phyloP scores from a whole-genome alignment of 2,797 vertebrate species.

The Amphiprion clarkii region DNA sequence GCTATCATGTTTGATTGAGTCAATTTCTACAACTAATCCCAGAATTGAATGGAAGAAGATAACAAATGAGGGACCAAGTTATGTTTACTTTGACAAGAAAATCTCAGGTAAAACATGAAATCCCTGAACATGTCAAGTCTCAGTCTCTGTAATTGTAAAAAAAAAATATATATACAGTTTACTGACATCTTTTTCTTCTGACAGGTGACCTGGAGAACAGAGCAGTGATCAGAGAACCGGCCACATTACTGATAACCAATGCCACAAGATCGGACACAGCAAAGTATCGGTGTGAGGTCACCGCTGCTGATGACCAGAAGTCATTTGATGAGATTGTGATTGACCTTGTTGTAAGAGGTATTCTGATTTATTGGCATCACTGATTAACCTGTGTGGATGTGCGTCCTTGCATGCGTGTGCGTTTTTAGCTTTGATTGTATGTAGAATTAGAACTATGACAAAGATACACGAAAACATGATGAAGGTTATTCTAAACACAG shows the following conservation, averaged over 20 bases:
- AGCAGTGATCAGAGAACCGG: conserved; percentile 89
- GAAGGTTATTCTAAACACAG: background rate
- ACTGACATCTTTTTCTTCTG: conserved; percentile 1
- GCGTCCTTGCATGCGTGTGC: too few species aligned
- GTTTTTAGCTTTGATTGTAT: too few species aligned
- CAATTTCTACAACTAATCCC: conserved; percentile 89
- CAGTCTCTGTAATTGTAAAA: accelerated
- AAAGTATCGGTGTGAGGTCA: conserved; percentile 96
- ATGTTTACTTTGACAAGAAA: conserved; percentile 91
- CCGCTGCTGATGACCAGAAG: conserved; percentile 88
- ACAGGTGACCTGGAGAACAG: conserved; percentile 92
- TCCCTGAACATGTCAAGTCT: background rate
- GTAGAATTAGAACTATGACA: background rate
- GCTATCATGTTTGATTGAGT: conserved; percentile 94
- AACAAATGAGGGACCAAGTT: conserved; percentile 89
- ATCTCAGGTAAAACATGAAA: conserved; percentile 88
- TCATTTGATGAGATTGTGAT: conserved; percentile 94
- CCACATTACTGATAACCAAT: conserved; percentile 92
- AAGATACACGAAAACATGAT: background rate
- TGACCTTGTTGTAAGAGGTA: conserved; percentile 93
- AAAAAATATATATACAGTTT: background rate
- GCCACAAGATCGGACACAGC: conserved; percentile 93
- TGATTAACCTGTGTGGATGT: background rate
- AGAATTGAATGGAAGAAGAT: conserved; percentile 99
- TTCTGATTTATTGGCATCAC: background rate